A percentile compares a stretch with the other conserved stretches of the same genome.
Conservation (phyloP, 2,797 vertebrate species). For the Catostomus latipinnis region DNA sequence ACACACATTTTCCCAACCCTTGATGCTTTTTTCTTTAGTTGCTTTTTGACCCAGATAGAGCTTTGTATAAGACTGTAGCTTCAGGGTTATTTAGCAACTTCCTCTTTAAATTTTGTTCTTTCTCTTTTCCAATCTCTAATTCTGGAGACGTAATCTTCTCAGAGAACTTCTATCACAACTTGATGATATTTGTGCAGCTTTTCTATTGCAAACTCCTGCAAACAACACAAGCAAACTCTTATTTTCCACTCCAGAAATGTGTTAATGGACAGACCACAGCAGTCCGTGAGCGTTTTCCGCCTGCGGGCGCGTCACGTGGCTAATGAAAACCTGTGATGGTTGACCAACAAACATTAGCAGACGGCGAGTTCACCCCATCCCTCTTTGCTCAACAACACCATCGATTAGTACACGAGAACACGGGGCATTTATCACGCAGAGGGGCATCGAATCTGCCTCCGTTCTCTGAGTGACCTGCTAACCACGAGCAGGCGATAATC, state of each 20-base stretch:
- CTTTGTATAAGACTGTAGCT: conserved; percentile 12
- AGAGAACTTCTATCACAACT: conserved; percentile 19
- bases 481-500: not conserved
- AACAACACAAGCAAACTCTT: conserved; percentile 52
- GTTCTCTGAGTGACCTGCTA: conserved; percentile 4
- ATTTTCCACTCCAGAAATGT: conserved; percentile 80
- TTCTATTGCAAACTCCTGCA: conserved; percentile 8
- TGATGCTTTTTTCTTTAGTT: not conserved
- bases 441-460: not conserved
- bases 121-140: not conserved
- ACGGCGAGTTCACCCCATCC: not conserved
- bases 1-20: not conserved
- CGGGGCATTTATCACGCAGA: not conserved
- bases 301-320: conserved; percentile 3
- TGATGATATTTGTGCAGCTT: conserved; percentile 24
- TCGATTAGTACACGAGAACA: not conserved
- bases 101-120: not conserved
- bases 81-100: conserved; percentile 15
- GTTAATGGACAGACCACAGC: conserved; percentile 87
- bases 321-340: conserved; percentile 8
- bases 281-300: conserved; percentile 55
- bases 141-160: conserved; percentile 28
- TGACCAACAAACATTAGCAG: conserved; percentile 18
- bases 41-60: conserved; percentile 4
- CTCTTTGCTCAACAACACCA: conserved; percentile 13